Evolutionary conservation across 2,797 vertebrate species (phyloP), one percentile per base, ranked within the genome.

Genomic region (Anguilla pacifica): DNA sequence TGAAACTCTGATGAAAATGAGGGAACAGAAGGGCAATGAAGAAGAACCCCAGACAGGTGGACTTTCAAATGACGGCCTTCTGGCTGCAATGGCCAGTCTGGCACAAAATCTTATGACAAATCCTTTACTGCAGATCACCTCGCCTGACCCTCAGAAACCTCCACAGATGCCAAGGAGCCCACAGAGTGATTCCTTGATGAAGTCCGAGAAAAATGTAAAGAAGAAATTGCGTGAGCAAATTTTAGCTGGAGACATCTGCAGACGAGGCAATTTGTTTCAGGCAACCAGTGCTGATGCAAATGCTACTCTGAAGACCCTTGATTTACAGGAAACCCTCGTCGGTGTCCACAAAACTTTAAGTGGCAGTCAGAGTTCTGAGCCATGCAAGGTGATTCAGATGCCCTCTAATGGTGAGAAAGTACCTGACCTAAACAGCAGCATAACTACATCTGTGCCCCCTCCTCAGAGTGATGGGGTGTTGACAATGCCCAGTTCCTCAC

Each of bases 221-320:
- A 95, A 94, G 92, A 94, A 90, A 88, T 90, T 97, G 61, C 92
- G 96, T 49, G 95, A 96, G 84, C 96, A 96, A 91, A 96, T 97
- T 87, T 92, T 97, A 85, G 93, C 95, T 3, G 95, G 93, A 0
- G 95, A 96, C 84, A 94, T 95, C 85, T 92, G 95, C 28, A 95
- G 93, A 25, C 94, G 93, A 91, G 94, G 91, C 84, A 90, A 86
- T 81, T 67, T 86, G 1, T 91, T 88, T 90, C 87, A 88, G 89
- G 86, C 89, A 70, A 88, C 88, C 72, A 92, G 84, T 53, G 17
- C 90, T 22, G 94, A 94, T 1, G 39, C 87, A 25, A 91, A 90
- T 88, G 61, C 43, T 11, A 92, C 31, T 87, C 89, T 88, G 22
- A 91, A 91, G 57, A 94, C 85, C 83, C 85, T 90, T 5, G n/a